phyloP scores from a whole-genome alignment of 2,113 vertebrate species.

The Eurystomus gularis region DNA sequence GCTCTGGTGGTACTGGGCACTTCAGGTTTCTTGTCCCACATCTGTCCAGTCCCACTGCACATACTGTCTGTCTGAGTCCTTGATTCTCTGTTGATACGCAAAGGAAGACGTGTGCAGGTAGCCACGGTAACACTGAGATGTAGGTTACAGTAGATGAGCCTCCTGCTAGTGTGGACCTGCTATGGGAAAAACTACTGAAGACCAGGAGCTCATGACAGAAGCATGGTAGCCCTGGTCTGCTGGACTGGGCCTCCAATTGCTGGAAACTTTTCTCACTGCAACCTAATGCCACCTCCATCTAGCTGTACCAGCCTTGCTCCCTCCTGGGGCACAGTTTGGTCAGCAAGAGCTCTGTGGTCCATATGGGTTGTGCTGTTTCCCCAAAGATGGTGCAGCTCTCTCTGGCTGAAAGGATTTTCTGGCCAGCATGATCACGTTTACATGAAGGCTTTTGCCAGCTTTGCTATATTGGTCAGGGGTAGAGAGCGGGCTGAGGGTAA shows the following conservation, averaged over 20 bases:
- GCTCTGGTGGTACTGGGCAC: background rate
- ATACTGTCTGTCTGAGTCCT: background rate
- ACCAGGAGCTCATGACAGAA: background rate
- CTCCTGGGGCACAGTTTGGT: background rate
- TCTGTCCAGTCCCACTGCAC: background rate
- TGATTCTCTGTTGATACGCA: background rate
- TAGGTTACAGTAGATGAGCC: background rate
- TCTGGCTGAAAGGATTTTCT: background rate
- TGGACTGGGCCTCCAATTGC: background rate
- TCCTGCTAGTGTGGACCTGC: background rate
- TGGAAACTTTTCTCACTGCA: background rate
- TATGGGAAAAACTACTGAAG: background rate
- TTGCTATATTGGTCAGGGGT: background rate
- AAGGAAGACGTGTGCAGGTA: background rate
- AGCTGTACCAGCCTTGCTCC: background rate
- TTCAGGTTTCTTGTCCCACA: background rate
- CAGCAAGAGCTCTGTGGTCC: background rate
- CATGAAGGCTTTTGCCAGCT: background rate
- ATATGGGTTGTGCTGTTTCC: background rate
- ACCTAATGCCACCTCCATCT: background rate
- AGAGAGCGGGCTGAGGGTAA: background rate
- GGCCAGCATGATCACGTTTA: background rate
- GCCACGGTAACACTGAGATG: background rate
- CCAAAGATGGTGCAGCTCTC: background rate
- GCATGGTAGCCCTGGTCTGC: background rate